Evolutionary conservation across 2,113 vertebrate species (phyloP), one percentile per base, ranked within the genome.

Genomic region (Peromyscus californicus): DNA sequence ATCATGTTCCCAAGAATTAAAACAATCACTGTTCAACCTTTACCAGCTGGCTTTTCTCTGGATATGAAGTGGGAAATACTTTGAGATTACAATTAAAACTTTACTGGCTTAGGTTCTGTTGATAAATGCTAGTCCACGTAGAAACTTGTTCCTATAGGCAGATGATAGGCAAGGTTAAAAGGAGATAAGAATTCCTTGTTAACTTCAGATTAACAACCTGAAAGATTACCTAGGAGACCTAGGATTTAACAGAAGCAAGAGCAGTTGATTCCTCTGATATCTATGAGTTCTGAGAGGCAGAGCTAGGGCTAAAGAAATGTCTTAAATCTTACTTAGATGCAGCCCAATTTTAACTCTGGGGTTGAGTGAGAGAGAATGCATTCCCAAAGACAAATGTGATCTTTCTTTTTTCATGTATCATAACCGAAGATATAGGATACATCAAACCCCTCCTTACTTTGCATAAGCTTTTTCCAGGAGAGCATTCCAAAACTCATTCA

Each of bases 401-500:
- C 78, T 95, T 83, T 75, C 48, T 91, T 96, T 91, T 22, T 57
- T 94, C 21, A 4, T 75, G 92, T 86, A 54, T 21, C 51, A 57
- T 33, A 17, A 82, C 19, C 75, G 84, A 29, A n/a, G 29, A 76
- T 84, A 78, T 51, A 51, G 9, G 51, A 51, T 51, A 51, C 51
- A 16, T 57, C 59, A 89, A 48, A 4, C 13, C n/a, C 15, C 24
- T 91, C 29, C 98, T 98, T 98, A 99, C 99, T 99, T 99, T 74
- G 99, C 99, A 80, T 99, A 99, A 65, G 99, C 99, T 92, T 99
- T 99, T 98, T 99, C 99, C 98, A 99, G 69, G 42, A 99, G 96
- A 15, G 99, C 99, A 0, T 99, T 99, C 99, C 99, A 99, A 98
- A 99, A 99, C 92, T 99, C 99, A 42, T 99, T 99, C 69, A 98